A percentile compares a stretch with the other conserved stretches of the same genome.
Conservation (phyloP, 2,113 vertebrate genomes). For the Microtus montanus region DNA sequence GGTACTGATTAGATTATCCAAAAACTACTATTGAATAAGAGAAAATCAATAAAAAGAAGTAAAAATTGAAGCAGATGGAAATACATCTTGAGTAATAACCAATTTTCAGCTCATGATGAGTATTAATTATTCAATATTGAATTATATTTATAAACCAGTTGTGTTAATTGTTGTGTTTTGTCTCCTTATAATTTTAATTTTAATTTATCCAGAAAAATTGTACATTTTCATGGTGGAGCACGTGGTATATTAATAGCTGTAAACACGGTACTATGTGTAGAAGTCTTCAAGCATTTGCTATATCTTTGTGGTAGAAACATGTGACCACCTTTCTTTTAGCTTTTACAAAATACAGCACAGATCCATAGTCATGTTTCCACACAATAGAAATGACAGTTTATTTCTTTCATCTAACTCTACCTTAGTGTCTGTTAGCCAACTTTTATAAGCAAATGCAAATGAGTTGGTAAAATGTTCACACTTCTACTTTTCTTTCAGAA, state of each 20-base stretch:
- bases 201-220: background rate
- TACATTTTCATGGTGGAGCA: background rate
- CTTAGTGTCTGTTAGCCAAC: background rate
- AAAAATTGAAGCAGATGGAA: background rate
- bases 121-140: slow-evolving; percentile 4
- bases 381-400: background rate
- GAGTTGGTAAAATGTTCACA: background rate
- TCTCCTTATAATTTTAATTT: background rate
- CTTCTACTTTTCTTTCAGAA: background rate
- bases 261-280: background rate
- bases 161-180: background rate
- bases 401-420: background rate
- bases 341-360: background rate
- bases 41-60: background rate
- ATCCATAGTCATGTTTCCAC: background rate
- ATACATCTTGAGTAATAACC: background rate
- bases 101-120: background rate
- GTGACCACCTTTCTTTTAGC: background rate
- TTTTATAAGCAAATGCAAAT: background rate
- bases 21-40: background rate
- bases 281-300: background rate
- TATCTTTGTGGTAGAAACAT: background rate
- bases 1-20: background rate
- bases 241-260: background rate
- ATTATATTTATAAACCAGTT: background rate